Evolutionary conservation across 1,140 invertebrate genomes (phyloP), one percentile per base, ranked within the genome.

Genomic region (Philopotamus ludificatus): DNA sequence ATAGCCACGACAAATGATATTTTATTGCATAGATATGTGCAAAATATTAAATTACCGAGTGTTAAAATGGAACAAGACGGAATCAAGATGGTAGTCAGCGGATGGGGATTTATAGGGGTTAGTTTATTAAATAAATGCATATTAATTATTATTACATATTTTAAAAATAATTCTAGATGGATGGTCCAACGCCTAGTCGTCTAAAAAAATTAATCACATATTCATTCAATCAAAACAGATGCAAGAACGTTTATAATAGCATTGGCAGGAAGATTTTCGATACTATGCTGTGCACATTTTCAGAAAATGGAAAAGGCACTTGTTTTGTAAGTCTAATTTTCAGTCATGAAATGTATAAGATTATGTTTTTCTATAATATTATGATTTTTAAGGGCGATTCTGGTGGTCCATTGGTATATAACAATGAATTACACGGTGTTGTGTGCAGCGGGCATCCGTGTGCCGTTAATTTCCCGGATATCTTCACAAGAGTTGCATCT

Each of bases 381-480:
- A n/a, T n/a, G n/a, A 20, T 50, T 8, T 50, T 53, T n/a, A 18
- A 58, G 54, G 54, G 54, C 1, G 54, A 58, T 58, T 58, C n/a
- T 44, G 54, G 54, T 23, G 54, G 54, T n/a, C n/a, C n/a, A n/a
- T n/a, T n/a, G n/a, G n/a, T n/a, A n/a, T n/a, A n/a, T 21, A 9
- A 3, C 3, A 58, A 41, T 42, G 9, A 21, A 22, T 21, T 58
- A 3, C 51, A 54, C 21, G 51, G 51, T 12, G 25, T 54, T 28
- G 39, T 44, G 1, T 58, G 34, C 2, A 42, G 25, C 10, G 7
- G 22, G 8, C 20, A 15, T 1, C 39, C 12, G 22, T 58, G 54
- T 22, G 54, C 54, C 3, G 9, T 2, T 10, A 41, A 41, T 22
- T 2, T 9, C n/a, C 54, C 54, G 3, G 54, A 58, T 42, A 41